Percentiles rank a stretch among this genome's conserved stretches.
These are phyloP conservation scores for Notechis scutatus DNA, from an alignment of 2,113 vertebrate genomes.

Conservation along the genomic window DNA sequence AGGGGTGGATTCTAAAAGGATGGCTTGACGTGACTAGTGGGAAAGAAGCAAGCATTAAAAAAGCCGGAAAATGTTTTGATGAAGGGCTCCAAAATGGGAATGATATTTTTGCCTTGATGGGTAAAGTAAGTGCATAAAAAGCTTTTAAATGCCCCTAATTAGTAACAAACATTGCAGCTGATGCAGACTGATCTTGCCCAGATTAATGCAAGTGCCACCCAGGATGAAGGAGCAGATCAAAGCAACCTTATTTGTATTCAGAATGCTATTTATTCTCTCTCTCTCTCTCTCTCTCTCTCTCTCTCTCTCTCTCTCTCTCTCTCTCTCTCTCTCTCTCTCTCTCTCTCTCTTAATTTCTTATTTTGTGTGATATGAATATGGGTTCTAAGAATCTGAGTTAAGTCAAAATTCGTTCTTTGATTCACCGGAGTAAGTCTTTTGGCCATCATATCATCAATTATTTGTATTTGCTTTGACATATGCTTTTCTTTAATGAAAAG, in stretches of 20 bases:
- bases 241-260: background rate
- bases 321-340: no score
- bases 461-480: background rate
- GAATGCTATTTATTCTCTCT: background rate
- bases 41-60: slow-evolving; percentile 87
- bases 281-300: no score
- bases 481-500: background rate
- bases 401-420: background rate
- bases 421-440: background rate
- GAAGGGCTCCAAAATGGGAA: slow-evolving; percentile 84
- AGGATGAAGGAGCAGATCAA: background rate
- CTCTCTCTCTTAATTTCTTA: background rate
- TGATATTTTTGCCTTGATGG: slow-evolving; percentile 90
- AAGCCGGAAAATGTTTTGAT: slow-evolving; percentile 91
- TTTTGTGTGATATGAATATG: background rate
- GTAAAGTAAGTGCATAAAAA: slow-evolving; percentile 80
- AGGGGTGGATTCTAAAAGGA: slow-evolving; percentile 90
- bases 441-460: background rate
- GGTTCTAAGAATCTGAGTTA: background rate
- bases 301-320: no score
- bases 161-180: background rate
- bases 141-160: background rate
- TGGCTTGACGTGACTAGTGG: slow-evolving; percentile 94
- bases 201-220: background rate
- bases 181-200: background rate